Evolutionary conservation across 1,140 invertebrate species (phyloP), one percentile per base, ranked within the genome.

Genomic region (Globodera rostochiensis): DNA sequence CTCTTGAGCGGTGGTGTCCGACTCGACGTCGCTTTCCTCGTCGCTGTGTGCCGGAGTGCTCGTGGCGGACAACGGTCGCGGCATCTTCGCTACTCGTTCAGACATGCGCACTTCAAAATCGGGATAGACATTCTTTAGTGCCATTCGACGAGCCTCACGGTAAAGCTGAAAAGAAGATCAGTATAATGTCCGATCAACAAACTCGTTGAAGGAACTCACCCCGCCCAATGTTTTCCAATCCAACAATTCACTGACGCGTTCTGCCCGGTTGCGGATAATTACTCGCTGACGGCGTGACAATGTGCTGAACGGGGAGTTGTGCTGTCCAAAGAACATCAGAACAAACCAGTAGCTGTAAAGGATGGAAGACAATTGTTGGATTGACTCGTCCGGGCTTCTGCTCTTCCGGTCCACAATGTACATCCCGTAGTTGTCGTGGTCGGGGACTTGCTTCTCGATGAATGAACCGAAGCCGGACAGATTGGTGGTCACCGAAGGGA

Each of bases 381-480:
- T 94, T 50, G 95, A 96, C 76, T 95, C 94, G 90, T 98, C 95
- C 3, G 96, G 89, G 25, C 93, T 93, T 83, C 96, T 96, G 87
- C 93, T 94, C 82, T 95, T 92, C 25, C 98, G 91, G 91, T 99
- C 97, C 3, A 99, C 95, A 67, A 99, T 95, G 90, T 98, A 99
- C 81, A 99, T 98, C 70, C 98, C 97, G 90, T 99, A 99, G 13
- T 95, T 96, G 93, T 95, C 95, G 0, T 97, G 96, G 91, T 99
- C 97, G 0, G 95, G 94, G 79, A 99, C 95, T 88, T 99, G 96
- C 87, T 99, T 96, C 87, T 96, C 93, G 95, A 99, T 99, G 90
- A 99, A 99, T 90, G 97, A 99, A 36, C 98, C 98, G 91, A 99
- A 99, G 96, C 95, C 95, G 64, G 96, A 98, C 19, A 99, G 91